Base-by-base conservation (phyloP, 1,140 invertebrate species). In the Meteorus sp. region DNA sequence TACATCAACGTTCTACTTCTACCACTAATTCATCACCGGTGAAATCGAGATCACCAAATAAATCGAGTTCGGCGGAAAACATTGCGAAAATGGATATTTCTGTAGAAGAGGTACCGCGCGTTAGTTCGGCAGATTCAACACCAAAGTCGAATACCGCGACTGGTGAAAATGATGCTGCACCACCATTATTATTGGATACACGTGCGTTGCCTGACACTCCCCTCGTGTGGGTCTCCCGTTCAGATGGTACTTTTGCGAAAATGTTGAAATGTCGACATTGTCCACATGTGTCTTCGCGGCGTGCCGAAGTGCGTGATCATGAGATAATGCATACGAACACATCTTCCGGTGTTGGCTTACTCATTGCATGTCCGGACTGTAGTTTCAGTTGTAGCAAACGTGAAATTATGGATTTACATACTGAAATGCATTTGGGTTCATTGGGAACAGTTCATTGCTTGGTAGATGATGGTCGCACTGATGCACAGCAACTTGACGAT, bases 231-330 rank as follows among this genome's bases (percentile, higher is more conserved):
- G 88, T 90, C 0, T 87, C 86, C 0, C 84, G 76, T 11, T 73
- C 83, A 4, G 84, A 84, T 60, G 88, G 88, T 15, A 85, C 86
- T 8, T 87, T 92, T 56, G 84, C 85, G 7, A 93, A 93, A 76
- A 91, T 95, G 85, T 89, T 90, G 65, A 92, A 92, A 69, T 95
- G 92, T 70, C 82, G 89, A 25, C 89, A 85, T 68, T 94, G 93
- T 74, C 92, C 93, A 0, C 91, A 92, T 72, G 88, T 92, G 1
- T 92, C 92, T 69, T 79, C 85, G 6, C 78, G 88, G 27, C 88
- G 89, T 77, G 86, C 87, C 27, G 92, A 92, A 71, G 89, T 94
- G 25, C 84, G 86, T n/a, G 89, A 92, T 61, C 92, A 95, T 75
- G 91, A 94, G 73, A 87, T 88, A 72, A 91, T 94, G 86, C 92